These are phyloP conservation scores for Reticulitermes speratus DNA, from an alignment of 1,140 invertebrate genomes.

Conservation along the genomic window DNA sequence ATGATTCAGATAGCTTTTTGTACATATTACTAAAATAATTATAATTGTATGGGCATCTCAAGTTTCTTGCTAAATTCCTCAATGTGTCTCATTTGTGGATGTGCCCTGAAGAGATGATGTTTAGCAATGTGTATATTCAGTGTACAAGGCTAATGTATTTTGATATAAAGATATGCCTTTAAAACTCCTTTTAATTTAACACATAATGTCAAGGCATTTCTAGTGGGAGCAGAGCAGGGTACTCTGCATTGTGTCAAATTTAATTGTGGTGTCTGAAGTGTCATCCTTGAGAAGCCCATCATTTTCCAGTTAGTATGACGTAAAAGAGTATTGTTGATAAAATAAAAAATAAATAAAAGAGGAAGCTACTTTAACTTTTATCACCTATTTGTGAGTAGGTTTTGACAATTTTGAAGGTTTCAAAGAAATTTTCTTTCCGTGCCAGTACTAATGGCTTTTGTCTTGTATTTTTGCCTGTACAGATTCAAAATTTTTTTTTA, in stretches of 20 bases:
- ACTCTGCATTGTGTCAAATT: background rate
- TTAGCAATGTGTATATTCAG: background rate
- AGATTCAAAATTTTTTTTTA: background rate
- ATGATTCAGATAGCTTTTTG: constrained; percentile 36
- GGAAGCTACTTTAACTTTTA: constrained; percentile 24
- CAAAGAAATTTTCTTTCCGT: constrained; percentile 2
- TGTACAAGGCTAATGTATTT: constrained; percentile 20
- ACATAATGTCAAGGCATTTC: background rate
- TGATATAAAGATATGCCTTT: constrained; percentile 1
- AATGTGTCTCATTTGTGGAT: constrained; percentile 15
- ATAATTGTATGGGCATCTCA: constrained; percentile 35
- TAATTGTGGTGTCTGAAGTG: constrained; percentile 4
- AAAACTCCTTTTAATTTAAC: background rate
- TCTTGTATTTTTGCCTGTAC: constrained; percentile 23
- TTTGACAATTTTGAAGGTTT: background rate
- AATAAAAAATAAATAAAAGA: constrained; percentile 28
- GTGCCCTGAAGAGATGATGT: background rate
- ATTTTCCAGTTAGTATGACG: constrained; percentile 24
- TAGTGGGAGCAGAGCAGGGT: constrained; percentile 12
- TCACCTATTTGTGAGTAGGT: constrained; percentile 6
- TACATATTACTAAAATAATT: constrained; percentile 34
- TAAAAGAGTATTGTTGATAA: constrained; percentile 35
- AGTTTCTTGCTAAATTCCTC: constrained; percentile 13
- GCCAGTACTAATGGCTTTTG: background rate
- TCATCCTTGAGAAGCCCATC: constrained; percentile 35